Conservation (phyloP, 2,888 invertebrate genomes). For the Melipona bicolor region DNA sequence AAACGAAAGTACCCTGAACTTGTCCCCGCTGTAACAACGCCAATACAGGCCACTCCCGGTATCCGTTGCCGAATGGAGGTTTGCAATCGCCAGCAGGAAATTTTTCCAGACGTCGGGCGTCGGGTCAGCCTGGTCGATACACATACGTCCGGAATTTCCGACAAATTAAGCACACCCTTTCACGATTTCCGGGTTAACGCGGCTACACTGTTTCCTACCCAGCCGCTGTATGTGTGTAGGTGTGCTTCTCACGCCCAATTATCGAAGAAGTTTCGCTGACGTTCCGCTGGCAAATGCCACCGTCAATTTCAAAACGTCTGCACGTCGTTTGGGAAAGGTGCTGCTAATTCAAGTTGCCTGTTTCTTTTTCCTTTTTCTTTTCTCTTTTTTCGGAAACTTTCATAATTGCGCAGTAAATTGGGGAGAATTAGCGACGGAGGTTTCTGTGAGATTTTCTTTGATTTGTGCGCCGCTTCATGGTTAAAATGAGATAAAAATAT, state of each 20-base stretch:
- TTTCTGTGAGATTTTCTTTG: no score
- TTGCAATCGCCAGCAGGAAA: slow-evolving; percentile 30
- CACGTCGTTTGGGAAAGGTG: background rate
- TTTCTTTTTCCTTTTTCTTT: no score
- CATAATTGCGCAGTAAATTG: background rate
- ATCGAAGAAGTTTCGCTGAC: slow-evolving; percentile 19
- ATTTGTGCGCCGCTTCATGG: no score
- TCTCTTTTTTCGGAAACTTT: background rate
- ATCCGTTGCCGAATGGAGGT: background rate
- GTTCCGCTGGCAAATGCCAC: slow-evolving; percentile 13
- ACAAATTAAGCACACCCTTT: slow-evolving; percentile 44
- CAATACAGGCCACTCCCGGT: slow-evolving; percentile 8
- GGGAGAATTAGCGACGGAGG: background rate
- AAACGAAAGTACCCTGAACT: slow-evolving; percentile 58
- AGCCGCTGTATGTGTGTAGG: no score
- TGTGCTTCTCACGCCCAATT: slow-evolving; percentile 47
- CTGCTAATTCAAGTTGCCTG: background rate
- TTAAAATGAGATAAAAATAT: no score
- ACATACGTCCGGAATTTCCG: slow-evolving; percentile 30
- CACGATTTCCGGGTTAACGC: slow-evolving; percentile 19
- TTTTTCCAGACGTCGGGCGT: slow-evolving; percentile 38
- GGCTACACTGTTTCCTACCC: background rate
- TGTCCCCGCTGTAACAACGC: slow-evolving; percentile 33
- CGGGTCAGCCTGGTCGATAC: slow-evolving; percentile 17
- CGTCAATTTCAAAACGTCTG: background rate